A percentile compares a stretch with the other conserved stretches of the same genome.
Evolutionary conservation across 2,797 vertebrate species (phyloP).

Genomic region (Acrossocheilus fasciatus): DNA sequence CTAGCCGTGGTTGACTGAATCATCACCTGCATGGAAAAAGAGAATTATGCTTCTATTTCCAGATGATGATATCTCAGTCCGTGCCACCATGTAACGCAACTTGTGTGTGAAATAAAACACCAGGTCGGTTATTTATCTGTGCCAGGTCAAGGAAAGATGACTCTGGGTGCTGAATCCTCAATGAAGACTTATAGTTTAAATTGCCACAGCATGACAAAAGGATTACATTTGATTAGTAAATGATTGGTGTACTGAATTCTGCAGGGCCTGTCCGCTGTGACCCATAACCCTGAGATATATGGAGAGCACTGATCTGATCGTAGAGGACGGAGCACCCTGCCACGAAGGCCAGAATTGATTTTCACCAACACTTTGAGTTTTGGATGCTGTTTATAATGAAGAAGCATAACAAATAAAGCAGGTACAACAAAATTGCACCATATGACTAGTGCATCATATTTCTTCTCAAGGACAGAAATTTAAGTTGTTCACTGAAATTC

Average conservation of each 20-base stretch:
- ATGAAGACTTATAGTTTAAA: conserved; percentile 6
- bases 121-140: not conserved
- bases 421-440: not conserved
- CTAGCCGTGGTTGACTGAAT: conserved; percentile 9
- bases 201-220: not conserved
- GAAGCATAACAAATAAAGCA: not conserved
- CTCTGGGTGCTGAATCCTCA: not conserved
- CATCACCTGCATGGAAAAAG: conserved; percentile 19
- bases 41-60: conserved; percentile 22
- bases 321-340: not conserved
- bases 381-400: not conserved
- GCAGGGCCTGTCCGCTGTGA: not conserved
- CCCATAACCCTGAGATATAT: not conserved
- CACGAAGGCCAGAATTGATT: not conserved
- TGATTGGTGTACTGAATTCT: conserved; percentile 26
- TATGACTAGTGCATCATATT: not conserved
- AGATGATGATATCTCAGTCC: conserved; percentile 27
- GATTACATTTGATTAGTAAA: not conserved
- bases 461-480: not conserved
- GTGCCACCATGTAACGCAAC: conserved; percentile 12
- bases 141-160: conserved; percentile 4
- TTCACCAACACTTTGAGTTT: not conserved
- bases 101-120: conserved; percentile 12
- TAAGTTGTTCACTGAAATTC: not conserved
- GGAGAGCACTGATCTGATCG: not conserved